Base-by-base conservation (phyloP, 2,888 invertebrate species). In the Neoitamus cyanurus region DNA sequence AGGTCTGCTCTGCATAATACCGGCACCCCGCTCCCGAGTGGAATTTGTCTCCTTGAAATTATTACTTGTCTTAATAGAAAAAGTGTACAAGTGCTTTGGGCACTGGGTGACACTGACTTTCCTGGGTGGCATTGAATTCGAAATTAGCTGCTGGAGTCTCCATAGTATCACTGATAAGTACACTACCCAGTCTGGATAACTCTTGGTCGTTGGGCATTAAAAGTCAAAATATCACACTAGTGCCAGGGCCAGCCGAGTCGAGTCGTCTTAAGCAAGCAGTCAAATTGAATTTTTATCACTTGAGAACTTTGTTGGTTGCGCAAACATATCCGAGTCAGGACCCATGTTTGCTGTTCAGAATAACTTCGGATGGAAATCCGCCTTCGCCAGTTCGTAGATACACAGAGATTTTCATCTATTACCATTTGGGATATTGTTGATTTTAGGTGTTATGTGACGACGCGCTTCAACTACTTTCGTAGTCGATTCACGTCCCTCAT, bases 231-330 rank as follows among this genome's bases (percentile, higher is more conserved):
- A 42, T 46, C 46, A 25, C 42, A 77, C 37, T 46, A 77, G 37
- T 46, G 28, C 15, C 15, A 28, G n/a, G n/a, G n/a, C n/a, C n/a
- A n/a, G n/a, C n/a, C n/a, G n/a, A n/a, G 28, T 31, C 28, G 46
- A 28, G 37, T 36, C 77, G 42, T 77, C 77, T 42, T 77, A 42
- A 77, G 42, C 42, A 77, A 46, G 46, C 77, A 77, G 77, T 46
- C 77, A 77, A 77, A 77, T 77, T 77, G 77, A 77, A 77, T 77
- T 77, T 77, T 77, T 77, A 77, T 77, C 77, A 77, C 77, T 77
- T 77, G 77, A 77, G 42, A 77, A 77, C 77, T 77, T 77, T 77
- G 77, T 77, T 42, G 77, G 77, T 77, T 77, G 46, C 77, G 77
- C 77, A 77, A 77, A 77, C 77, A 77, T 77, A 77, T 77, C 77